Percentiles rank a stretch among this genome's conserved stretches.
phyloP scores from a whole-genome alignment of 1,140 invertebrate species.

The Ericerus pela region DNA sequence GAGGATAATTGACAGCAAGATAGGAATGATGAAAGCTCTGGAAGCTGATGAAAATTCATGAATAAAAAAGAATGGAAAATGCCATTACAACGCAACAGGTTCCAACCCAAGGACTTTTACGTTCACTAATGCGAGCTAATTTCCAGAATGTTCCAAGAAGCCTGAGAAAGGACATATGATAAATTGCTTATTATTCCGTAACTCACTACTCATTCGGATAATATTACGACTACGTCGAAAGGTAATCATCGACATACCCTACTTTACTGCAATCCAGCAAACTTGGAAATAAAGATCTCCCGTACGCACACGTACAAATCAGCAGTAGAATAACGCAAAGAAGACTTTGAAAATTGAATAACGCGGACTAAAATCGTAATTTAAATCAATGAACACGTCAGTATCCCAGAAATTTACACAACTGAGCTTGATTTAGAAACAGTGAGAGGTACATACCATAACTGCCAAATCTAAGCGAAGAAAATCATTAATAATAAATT shows the following conservation, averaged over 20 bases:
- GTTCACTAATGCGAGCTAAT: conserved; percentile 91
- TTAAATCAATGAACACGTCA: too few species aligned
- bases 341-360: conserved; percentile 98
- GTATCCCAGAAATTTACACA: too few species aligned
- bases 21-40: too few species aligned
- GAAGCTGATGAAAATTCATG: too few species aligned
- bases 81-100: conserved; percentile 84
- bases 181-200: neutral
- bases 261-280: conserved; percentile 89
- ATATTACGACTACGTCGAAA: too few species aligned
- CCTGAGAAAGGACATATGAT: conserved; percentile 42
- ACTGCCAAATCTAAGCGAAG: too few species aligned
- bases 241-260: conserved; percentile 63
- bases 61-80: conserved; percentile 51
- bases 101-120: conserved; percentile 91
- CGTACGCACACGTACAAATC: conserved; percentile 95
- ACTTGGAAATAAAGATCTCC: conserved; percentile 78
- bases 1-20: too few species aligned
- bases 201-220: too few species aligned
- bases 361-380: conserved; percentile 82
- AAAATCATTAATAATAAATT: too few species aligned
- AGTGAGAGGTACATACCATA: too few species aligned
- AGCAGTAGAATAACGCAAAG: conserved; percentile 80
- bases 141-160: conserved; percentile 94
- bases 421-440: too few species aligned